Evolutionary conservation across 2,113 vertebrate species (phyloP), one percentile per base, ranked within the genome.

Genomic region (Agapornis roseicollis): DNA sequence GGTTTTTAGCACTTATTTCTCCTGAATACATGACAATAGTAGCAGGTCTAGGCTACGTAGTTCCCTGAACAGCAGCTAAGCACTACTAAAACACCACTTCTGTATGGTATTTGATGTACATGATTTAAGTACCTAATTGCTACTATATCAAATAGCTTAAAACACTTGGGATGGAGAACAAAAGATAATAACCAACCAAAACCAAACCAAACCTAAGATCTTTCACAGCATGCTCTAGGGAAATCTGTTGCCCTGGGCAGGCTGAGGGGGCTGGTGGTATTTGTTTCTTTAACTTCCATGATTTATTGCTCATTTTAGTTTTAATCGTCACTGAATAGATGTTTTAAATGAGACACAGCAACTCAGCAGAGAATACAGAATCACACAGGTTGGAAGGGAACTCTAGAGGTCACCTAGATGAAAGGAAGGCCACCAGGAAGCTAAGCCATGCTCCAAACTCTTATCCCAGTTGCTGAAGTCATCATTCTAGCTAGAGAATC

Each of bases 21-120:
- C 25, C 47, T 79, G 9, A 42, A 3, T 7, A 33, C 1, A 0
- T 29, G 35, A 50, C 15, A 25, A 20, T 1, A 16, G 23, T 16
- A 89, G 69, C 41, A 73, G 47, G 46, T 74, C 28, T 33, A 66
- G 27, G 23, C 28, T 19, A 20, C 15, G 13, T 39, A 80, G 39
- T 13, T 82, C 33, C 56, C 35, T 12, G 72, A 8, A 74, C 2
- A 76, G 18, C 3, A 91, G 49, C 31, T 18, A 69, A 91, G 44
- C 28, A 29, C 27, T 56, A 39, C 20, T 41, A 9, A 72, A 88
- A 58, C 6, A 53, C 6, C 24, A 61, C 13, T 66, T 65, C 25
- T 52, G 8, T 13, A 1, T 5, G 4, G 17, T 25, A 16, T n/a
- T 64, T n/a, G 6, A 33, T 10, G 17, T 42, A 42, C 13, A 2